Evolutionary conservation across 2,797 vertebrate genomes (phyloP).

Genomic region (Acanthurus lineatus): DNA sequence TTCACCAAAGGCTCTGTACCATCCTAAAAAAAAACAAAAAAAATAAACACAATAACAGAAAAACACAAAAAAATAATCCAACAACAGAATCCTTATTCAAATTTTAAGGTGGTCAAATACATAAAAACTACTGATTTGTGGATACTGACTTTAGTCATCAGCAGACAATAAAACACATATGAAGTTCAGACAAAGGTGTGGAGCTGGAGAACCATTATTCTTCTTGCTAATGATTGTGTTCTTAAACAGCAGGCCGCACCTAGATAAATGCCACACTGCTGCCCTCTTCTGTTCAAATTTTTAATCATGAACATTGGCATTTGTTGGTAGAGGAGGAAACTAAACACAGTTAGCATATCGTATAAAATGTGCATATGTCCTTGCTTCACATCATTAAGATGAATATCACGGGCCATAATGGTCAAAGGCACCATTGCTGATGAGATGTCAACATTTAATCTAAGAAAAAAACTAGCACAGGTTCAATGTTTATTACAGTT

Average conservation of each 20-base stretch:
- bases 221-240: neutral
- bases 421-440: neutral
- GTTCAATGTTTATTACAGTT: neutral
- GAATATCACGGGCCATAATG: neutral
- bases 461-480: neutral
- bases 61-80: neutral
- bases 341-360: neutral
- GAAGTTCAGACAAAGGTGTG: neutral
- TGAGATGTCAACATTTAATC: neutral
- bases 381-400: neutral
- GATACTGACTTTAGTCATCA: neutral
- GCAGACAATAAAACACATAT: conserved; percentile 10
- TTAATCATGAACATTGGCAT: neutral
- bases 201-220: neutral
- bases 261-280: conserved; percentile 1
- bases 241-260: neutral
- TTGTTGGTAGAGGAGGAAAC: neutral
- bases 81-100: conserved; percentile 10
- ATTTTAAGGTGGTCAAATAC: neutral
- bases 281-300: conserved; percentile 33
- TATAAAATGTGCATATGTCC: neutral
- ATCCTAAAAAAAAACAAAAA: conserved; percentile 82
- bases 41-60: conserved; percentile 12
- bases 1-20: conserved; percentile 94
- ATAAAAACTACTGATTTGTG: neutral